Evolutionary conservation across 2,888 invertebrate species (phyloP).

Genomic region (Ophioninae sp.): DNA sequence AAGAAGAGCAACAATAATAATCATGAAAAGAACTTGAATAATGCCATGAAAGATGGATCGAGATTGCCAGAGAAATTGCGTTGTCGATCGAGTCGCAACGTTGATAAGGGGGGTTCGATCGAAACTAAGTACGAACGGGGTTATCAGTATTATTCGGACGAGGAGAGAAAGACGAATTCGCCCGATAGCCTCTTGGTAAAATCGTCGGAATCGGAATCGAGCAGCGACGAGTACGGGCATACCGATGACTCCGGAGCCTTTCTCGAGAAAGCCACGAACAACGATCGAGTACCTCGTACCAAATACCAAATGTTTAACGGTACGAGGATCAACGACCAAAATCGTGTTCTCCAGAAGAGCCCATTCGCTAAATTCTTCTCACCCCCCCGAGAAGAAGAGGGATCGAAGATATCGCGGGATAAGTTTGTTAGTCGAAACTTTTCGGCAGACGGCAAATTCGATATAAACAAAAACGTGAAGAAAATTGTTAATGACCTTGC

Average conservation of each 20-base stretch:
- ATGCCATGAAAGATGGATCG: conserved; percentile 37
- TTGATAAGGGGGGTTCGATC: conserved; percentile 38
- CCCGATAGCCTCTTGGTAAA: conserved; percentile 80
- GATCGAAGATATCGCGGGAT: conserved; percentile 55
- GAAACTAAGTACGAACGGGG: conserved; percentile 53
- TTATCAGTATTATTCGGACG: conserved; percentile 74
- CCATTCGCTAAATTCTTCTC: conserved; percentile 76
- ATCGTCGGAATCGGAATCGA: conserved; percentile 78
- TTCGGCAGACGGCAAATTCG: conserved; percentile 71
- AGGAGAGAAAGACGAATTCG: conserved; percentile 79
- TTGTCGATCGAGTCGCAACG: conserved; percentile 43
- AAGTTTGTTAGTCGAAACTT: conserved; percentile 76
- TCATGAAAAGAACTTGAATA: conserved; percentile 65
- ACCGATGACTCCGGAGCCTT: conserved; percentile 79
- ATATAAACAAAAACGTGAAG: conserved; percentile 77
- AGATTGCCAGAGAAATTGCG: conserved; percentile 56
- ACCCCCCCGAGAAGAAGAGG: conserved; percentile 69
- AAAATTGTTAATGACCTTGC: conserved; percentile 65
- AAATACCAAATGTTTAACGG: conserved; percentile 66
- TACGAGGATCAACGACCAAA: conserved; percentile 50
- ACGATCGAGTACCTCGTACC: conserved; percentile 67
- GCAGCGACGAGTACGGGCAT: conserved; percentile 83
- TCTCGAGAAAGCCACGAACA: conserved; percentile 81
- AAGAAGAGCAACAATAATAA: conserved; percentile 64
- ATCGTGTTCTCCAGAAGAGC: conserved; percentile 68